Conservation (phyloP, 1,140 invertebrate genomes). For the Tetraneura akinire region DNA sequence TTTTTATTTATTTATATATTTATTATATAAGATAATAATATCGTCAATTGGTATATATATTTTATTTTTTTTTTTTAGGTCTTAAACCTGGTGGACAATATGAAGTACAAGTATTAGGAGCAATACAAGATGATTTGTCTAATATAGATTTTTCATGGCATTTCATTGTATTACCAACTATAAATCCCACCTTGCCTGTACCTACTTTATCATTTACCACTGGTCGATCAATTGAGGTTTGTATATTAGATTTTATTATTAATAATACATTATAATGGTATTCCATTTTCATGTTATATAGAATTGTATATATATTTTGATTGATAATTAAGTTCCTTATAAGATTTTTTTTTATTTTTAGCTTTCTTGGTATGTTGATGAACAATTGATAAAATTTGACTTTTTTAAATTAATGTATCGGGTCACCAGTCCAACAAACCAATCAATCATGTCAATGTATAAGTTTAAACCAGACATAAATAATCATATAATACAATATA, state of each 20-base stretch:
- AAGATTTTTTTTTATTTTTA: too few species aligned
- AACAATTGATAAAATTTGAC: slow-evolving; percentile 8
- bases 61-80: slow-evolving; percentile 57
- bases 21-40: too few species aligned
- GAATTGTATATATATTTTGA: too few species aligned
- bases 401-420: slow-evolving; percentile 35
- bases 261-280: too few species aligned
- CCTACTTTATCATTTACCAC: slow-evolving; percentile 4
- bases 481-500: slow-evolving; percentile 5
- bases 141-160: slow-evolving; percentile 56
- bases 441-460: not conserved
- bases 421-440: not conserved
- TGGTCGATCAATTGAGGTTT: slow-evolving; percentile 13
- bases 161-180: not conserved
- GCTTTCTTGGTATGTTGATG: not conserved
- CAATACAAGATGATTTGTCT: slow-evolving; percentile 61
- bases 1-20: too few species aligned
- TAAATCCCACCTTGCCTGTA: not conserved
- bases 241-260: not conserved
- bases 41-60: not conserved
- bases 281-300: not conserved
- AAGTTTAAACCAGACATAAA: not conserved
- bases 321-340: too few species aligned
- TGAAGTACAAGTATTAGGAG: slow-evolving; percentile 65
- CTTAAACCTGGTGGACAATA: slow-evolving; percentile 64